phyloP scores from a whole-genome alignment of 1,140 invertebrate genomes.

The Lordiphosa collinella region DNA sequence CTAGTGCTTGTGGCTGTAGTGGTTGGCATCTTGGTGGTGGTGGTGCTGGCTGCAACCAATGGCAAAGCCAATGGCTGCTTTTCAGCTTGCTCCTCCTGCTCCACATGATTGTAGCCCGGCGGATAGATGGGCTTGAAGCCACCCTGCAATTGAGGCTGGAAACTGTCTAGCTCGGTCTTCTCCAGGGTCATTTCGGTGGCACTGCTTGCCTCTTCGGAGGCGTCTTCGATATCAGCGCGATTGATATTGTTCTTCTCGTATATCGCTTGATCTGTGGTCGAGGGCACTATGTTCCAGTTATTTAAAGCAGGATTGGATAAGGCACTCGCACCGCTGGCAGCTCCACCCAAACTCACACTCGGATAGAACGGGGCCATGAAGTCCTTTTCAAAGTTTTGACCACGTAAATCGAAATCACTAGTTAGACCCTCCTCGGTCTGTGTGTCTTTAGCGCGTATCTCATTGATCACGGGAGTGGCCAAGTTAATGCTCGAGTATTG shows the following conservation, averaged over 20 bases:
- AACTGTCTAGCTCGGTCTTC: slow-evolving; percentile 83
- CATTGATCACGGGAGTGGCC: slow-evolving; percentile 79
- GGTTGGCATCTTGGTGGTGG: slow-evolving; percentile 2
- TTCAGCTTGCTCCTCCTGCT: slow-evolving; percentile 36
- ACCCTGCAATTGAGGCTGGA: slow-evolving; percentile 85
- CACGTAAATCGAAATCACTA: slow-evolving; percentile 67
- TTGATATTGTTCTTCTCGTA: slow-evolving; percentile 73
- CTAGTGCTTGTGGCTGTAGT: background rate
- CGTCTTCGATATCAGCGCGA: slow-evolving; percentile 52
- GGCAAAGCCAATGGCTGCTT: slow-evolving; percentile 39
- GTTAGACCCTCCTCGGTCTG: slow-evolving; percentile 58
- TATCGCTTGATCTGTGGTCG: slow-evolving; percentile 44
- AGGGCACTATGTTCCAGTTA: slow-evolving; percentile 84
- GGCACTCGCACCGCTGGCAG: slow-evolving; percentile 13
- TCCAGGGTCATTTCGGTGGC: slow-evolving; percentile 41
- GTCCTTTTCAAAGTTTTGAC: slow-evolving; percentile 80
- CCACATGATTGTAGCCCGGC: slow-evolving; percentile 52
- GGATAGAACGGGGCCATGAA: slow-evolving; percentile 87
- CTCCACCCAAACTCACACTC: slow-evolving; percentile 82
- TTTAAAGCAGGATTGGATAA: slow-evolving; percentile 72
- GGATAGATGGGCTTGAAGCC: slow-evolving; percentile 86
- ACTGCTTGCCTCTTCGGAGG: slow-evolving; percentile 36
- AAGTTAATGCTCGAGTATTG: slow-evolving; percentile 69
- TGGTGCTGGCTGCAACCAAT: slow-evolving; percentile 15
- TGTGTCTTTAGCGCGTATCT: slow-evolving; percentile 68